Conservation (phyloP, 30 jellyfish, hydroid and myxozoan genomes). For the Sanderia malayensis region DNA sequence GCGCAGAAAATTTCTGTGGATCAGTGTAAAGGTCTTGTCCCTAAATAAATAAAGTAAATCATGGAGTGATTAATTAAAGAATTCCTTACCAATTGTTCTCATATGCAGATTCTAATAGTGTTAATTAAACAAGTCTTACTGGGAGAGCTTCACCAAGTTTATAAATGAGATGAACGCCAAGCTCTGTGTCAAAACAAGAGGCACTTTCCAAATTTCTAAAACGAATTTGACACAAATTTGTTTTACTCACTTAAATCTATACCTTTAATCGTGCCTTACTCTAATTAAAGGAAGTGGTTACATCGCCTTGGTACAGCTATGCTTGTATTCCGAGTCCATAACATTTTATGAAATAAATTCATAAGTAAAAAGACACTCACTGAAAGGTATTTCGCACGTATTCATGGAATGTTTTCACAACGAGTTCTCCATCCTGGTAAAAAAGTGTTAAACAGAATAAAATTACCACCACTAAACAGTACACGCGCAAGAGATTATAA, state of each 20-base stretch:
- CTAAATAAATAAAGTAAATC: constrained; percentile 20
- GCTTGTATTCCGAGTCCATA: too few species aligned
- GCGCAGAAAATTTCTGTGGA: constrained; percentile 36
- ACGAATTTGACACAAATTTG: too few species aligned
- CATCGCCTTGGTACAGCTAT: too few species aligned
- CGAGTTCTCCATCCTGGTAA: constrained; percentile 68
- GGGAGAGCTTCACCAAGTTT: constrained; percentile 93
- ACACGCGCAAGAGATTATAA: too few species aligned
- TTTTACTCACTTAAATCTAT: too few species aligned
- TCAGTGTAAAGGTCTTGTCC: constrained; percentile 86
- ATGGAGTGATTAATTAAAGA: not conserved
- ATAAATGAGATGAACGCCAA: constrained; percentile 71
- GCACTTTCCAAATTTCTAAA: constrained; percentile 66
- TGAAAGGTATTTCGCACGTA: constrained; percentile 47
- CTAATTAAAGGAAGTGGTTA: too few species aligned
- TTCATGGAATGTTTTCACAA: constrained; percentile 52
- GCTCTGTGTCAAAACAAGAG: constrained; percentile 71
- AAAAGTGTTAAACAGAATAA: constrained; percentile 1
- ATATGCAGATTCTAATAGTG: not conserved
- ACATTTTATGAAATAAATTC: too few species aligned
- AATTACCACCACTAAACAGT: not conserved
- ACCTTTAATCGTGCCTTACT: too few species aligned
- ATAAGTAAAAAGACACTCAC: constrained; percentile 39
- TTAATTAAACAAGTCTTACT: constrained; percentile 35
- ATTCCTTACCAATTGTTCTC: not conserved